Conservation (phyloP, 2,888 invertebrate species). For the Drosophila birchii region DNA sequence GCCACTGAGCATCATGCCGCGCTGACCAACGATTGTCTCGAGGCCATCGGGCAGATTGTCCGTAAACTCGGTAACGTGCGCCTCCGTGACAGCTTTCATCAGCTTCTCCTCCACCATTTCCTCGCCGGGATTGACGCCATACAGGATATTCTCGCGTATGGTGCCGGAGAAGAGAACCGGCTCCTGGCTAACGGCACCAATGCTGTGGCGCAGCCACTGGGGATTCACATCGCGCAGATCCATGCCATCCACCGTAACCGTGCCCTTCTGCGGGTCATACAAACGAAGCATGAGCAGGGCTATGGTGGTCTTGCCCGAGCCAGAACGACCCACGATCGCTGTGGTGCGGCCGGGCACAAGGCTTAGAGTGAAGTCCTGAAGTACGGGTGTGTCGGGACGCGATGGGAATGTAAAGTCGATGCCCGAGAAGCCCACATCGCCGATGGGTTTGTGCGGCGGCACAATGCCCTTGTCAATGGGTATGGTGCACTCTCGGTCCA, state of each 20-base stretch:
- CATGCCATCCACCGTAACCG: slow-evolving; percentile 90
- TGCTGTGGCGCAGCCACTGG: slow-evolving; percentile 92
- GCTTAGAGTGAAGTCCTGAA: slow-evolving; percentile 88
- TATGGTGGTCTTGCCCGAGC: slow-evolving; percentile 97
- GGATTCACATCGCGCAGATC: slow-evolving; percentile 92
- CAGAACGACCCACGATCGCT: slow-evolving; percentile 95
- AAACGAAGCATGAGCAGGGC: slow-evolving; percentile 92
- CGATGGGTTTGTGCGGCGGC: slow-evolving; percentile 77
- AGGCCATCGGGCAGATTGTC: slow-evolving; percentile 89
- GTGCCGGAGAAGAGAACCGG: slow-evolving; percentile 96
- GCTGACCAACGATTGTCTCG: slow-evolving; percentile 94
- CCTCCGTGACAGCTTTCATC: slow-evolving; percentile 89
- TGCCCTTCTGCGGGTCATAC: slow-evolving; percentile 92
- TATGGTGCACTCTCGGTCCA: slow-evolving; percentile 92
- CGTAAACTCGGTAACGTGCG: slow-evolving; percentile 94
- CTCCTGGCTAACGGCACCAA: slow-evolving; percentile 94
- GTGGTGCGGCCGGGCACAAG: slow-evolving; percentile 90
- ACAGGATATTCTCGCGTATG: slow-evolving; percentile 95
- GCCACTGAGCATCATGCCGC: slow-evolving; percentile 95
- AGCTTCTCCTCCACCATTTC: slow-evolving; percentile 86
- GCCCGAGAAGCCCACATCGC: slow-evolving; percentile 91
- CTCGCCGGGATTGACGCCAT: slow-evolving; percentile 89
- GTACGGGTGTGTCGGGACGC: slow-evolving; percentile 86
- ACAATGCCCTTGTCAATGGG: slow-evolving; percentile 86
- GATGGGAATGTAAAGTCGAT: slow-evolving; percentile 91